Evolutionary conservation across 2,888 invertebrate genomes (phyloP), one percentile per base, ranked within the genome.

Genomic region (Pollenia labialis): DNA sequence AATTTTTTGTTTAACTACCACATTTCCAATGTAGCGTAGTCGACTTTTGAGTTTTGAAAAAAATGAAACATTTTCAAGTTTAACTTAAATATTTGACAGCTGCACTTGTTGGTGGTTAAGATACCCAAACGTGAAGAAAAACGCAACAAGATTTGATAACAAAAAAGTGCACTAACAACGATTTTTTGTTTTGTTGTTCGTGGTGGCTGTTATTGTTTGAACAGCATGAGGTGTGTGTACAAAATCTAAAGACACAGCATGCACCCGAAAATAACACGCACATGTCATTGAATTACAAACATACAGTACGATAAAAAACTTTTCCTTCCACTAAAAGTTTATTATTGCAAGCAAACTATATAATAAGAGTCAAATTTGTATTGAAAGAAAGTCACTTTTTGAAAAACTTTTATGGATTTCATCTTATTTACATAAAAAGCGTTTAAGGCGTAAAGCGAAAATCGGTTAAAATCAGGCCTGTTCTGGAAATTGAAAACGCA

Each of bases 11-110:
- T 32, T 32, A 6, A 6, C 32, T n/a, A 44, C 10, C 16, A 69
- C 16, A 69, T 23, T 50, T 52, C n/a, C 18, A 42, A 10, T 62
- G 62, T 62, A 75, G 75, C 18, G 50, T 50, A 16, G 7, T 48
- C 10, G 32, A 32, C 12, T 58, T 32, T 11, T 58, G 48, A 32
- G 46, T 46, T 32, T 11, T n/a, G 23, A 69, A 48, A 81, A 81
- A 77, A 72, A 74, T 84, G 44, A 72, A 81, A 58, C 18, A 83
- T 77, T 77, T 84, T 42, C 66, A 87, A 81, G 76, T 68, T 81
- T 74, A 77, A 74, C 72, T 81, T 87, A 84, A 84, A 84, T 87
- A 81, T 87, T 84, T 87, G 87, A 84, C 87, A 87, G 87, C 84
- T 87, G 87, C 87, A 87, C 84, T 87, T 84, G 87, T 64, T 77